Base-by-base conservation (phyloP, 2,888 invertebrate species). In the Strigamia transsilvanica region DNA sequence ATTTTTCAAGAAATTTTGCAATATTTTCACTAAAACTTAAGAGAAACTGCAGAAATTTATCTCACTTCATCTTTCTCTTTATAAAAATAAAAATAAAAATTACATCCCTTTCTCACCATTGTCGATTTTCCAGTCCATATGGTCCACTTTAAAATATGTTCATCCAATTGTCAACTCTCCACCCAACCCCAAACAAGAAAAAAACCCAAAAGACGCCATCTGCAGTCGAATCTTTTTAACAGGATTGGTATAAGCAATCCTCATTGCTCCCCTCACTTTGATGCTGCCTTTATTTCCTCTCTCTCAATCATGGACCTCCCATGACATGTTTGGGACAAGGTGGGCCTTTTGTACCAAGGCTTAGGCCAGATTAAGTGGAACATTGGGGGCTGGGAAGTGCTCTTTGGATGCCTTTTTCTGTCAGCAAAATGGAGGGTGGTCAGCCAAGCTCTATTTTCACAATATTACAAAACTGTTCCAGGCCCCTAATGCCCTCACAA, bases 391-490 rank as follows among this genome's bases (percentile, higher is more conserved):
- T 66, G 61, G 61, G 61, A 66, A 66, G 61, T 66, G 61, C 21
- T 66, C 61, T 66, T 66, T 66, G 61, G 61, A 66, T 66, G 23
- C 61, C 61, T 66, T 66, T 66, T 66, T 66, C 61, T 66, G 61
- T 66, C 61, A 66, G 61, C 61, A 66, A 23, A 66, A 66, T 66
- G 23, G 61, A 66, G 61, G 61, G 61, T 66, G 61, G 61, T 66
- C 61, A 66, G 61, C 23, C 23, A 23, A 23, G 61, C 21, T 66
- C 61, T 66, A 66, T 66, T 66, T 66, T 21, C 21, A 66, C 61
- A 66, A 66, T 66, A 66, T 66, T 66, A 66, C 61, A 66, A 66
- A 66, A 66, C 23, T n/a, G 46, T 46, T 46, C 46, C 15, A n/a
- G 46, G 61, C 12, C 21, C 61, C 61, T 66, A 21, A 66, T 46